Evolutionary conservation across 2,797 vertebrate genomes (phyloP), one percentile per base, ranked within the genome.

Genomic region (Bovichtus diacanthus): DNA sequence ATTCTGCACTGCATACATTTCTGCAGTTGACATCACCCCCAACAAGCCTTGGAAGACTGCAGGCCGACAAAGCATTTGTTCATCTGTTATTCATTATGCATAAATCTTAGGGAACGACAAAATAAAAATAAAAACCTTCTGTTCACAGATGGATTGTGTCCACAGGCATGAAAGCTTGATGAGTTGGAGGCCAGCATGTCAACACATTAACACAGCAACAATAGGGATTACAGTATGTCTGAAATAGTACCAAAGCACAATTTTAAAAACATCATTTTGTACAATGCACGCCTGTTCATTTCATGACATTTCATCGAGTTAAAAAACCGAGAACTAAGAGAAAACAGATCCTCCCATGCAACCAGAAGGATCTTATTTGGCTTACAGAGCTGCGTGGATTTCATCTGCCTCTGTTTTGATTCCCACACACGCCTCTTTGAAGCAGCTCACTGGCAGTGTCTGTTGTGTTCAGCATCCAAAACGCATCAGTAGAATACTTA

Each of bases 401-500:
- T 68, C 46, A 83, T 74, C 64, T 58, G 58, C 70, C 70, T 83
- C 61, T 60, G 76, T 77, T 85, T 84, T 62, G 83, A 88, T 85
- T 81, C 78, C 81, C 77, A 83, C 82, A 81, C 75, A 70, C 61
- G 72, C 59, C 68, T 73, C 74, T 82, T 67, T 88, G 79, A 87
- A 86, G 82, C 69, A 65, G 77, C 74, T 76, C 38, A 8, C 84
- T 77, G 67, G 81, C 86, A 77, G 58, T 59, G 51, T 41, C 38
- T 41, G 70, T 74, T 27, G 69, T 62, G 8, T 50, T 84, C 65
- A 67, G 72, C 77, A 66, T 82, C 65, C 56, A 76, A 63, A 77
- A 70, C 36, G 74, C 51, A 41, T 72, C 62, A 73, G 39, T 5
- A 21, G 59, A 64, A 65, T 25, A 29, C 34, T 8, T 23, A 58